These are phyloP conservation scores for Lacerta agilis DNA, from an alignment of 2,797 vertebrate genomes.

Conservation along the genomic window DNA sequence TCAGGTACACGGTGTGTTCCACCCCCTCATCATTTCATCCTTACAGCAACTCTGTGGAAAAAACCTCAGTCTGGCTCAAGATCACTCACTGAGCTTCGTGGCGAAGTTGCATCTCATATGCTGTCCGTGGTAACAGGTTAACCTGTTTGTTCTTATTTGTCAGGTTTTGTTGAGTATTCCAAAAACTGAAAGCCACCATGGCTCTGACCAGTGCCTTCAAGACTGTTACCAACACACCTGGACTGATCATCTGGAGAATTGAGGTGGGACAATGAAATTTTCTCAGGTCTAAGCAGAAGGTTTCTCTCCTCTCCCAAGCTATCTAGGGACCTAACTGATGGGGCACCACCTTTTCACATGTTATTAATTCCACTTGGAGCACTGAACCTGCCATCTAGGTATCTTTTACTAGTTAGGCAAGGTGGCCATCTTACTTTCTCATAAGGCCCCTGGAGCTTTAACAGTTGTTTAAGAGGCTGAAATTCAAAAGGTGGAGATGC, in stretches of 20 bases:
- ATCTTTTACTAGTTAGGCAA: neutral
- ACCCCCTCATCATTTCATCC: too few relatives aligned
- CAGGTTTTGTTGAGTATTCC: neutral
- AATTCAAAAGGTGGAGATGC: neutral
- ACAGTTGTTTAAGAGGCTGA: too few relatives aligned
- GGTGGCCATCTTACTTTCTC: neutral
- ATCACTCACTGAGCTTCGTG: too few relatives aligned
- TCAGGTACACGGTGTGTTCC: too few relatives aligned
- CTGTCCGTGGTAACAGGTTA: neutral
- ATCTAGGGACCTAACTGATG: neutral
- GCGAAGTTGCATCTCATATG: neutral
- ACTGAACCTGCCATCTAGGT: too few relatives aligned
- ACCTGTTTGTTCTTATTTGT: neutral
- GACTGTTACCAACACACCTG: conserved; percentile 83
- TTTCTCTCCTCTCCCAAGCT: neutral
- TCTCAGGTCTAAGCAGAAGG: neutral
- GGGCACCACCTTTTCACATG: neutral
- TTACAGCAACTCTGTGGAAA: too few relatives aligned
- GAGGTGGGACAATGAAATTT: conserved; percentile 79
- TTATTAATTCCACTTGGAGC: too few relatives aligned
- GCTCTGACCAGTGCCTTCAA: conserved; percentile 82
- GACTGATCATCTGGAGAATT: conserved; percentile 88
- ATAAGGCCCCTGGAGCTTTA: neutral
- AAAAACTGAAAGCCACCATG: conserved; percentile 72
- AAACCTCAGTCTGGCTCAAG: too few relatives aligned